These are phyloP conservation scores for Temnothorax longispinosus DNA, from an alignment of 1,140 invertebrate genomes.

Conservation along the genomic window DNA sequence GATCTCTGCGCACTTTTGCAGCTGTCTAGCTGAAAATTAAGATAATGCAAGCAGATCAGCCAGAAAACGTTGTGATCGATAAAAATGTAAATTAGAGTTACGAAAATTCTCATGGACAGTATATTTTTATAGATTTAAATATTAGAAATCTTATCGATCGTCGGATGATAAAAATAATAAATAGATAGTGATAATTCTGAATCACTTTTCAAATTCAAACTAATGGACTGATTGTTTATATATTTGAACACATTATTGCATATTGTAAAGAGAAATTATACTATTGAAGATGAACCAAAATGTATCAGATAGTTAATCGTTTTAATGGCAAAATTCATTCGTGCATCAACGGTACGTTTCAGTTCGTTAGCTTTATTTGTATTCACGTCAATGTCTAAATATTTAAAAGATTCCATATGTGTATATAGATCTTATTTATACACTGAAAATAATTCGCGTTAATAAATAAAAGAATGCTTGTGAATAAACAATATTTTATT, in stretches of 20 bases:
- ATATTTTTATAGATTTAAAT: background rate
- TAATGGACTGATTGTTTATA: background rate
- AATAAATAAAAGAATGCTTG: slow-evolving; percentile 4
- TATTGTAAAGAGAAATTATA: background rate
- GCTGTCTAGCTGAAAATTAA: background rate
- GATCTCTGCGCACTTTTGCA: background rate
- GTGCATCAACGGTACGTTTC: background rate
- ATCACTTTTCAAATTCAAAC: background rate
- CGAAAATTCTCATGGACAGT: background rate
- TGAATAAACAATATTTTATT: background rate
- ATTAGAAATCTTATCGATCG: background rate
- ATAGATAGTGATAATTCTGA: background rate
- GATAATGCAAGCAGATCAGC: background rate
- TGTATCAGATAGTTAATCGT: background rate
- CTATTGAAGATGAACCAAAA: background rate
- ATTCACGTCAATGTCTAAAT: background rate
- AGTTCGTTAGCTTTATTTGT: background rate
- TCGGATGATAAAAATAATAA: background rate
- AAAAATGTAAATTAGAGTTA: background rate
- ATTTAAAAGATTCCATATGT: background rate
- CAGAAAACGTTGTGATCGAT: background rate
- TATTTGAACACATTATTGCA: background rate
- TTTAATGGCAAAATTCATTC: background rate
- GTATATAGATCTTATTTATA: background rate
- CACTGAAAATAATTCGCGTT: background rate